phyloP scores from a whole-genome alignment of 2,888 invertebrate species.

The Melanophora roralis region DNA sequence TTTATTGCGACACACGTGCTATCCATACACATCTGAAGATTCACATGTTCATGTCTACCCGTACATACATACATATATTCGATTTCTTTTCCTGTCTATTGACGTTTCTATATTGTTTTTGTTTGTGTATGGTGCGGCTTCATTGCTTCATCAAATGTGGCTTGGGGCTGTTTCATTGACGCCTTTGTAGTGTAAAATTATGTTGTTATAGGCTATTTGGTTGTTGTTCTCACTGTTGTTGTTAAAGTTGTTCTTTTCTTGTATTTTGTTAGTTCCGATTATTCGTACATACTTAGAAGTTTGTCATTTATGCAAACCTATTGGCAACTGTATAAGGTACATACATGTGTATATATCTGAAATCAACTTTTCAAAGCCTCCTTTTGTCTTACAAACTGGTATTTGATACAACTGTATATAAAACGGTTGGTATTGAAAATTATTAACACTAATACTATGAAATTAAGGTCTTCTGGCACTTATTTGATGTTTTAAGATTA shows the following conservation, averaged over 20 bases:
- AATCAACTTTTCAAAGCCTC: no score
- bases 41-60: not conserved
- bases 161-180: conserved; percentile 49
- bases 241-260: not conserved
- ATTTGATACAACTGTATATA: no score
- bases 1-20: conserved; percentile 26
- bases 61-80: not conserved
- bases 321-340: no score
- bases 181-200: conserved; percentile 53
- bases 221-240: conserved; percentile 19
- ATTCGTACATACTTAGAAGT: no score
- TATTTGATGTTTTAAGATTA: no score
- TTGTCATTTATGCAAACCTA: not conserved
- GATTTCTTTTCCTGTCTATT: not conserved
- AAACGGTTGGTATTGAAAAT: conserved; percentile 6
- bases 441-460: no score
- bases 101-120: conserved; percentile 24
- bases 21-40: not conserved
- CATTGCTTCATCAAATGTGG: conserved; percentile 50
- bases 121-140: conserved; percentile 44
- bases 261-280: not conserved
- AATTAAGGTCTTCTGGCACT: no score
- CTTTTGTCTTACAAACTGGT: not conserved
- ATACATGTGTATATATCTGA: no score
- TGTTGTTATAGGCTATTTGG: conserved; percentile 40